phyloP scores from a whole-genome alignment of 2,797 vertebrate species.

The Acrossocheilus wenchowensis region DNA sequence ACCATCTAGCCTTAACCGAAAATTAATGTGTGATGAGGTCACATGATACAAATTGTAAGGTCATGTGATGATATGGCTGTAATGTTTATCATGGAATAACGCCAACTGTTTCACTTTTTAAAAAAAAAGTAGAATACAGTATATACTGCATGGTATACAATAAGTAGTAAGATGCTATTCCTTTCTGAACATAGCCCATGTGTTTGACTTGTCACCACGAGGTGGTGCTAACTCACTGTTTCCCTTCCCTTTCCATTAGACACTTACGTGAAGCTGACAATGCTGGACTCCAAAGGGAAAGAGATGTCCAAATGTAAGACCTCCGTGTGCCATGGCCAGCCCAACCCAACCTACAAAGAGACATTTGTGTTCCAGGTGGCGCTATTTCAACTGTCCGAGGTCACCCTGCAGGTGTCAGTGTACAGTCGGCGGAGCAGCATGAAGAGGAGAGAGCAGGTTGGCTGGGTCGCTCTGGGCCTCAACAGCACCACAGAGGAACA shows the following conservation, averaged over 20 bases:
- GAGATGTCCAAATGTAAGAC: conserved; percentile 98
- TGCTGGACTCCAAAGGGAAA: conserved; percentile 97
- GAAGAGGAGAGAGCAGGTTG: conserved; percentile 91
- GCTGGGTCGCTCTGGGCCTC: conserved; percentile 94
- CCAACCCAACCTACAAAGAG: conserved; percentile 95
- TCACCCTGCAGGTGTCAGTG: conserved; percentile 92
- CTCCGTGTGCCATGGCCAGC: conserved; percentile 91
- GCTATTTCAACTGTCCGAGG: conserved; percentile 96
- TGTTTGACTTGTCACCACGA: conserved; percentile 34
- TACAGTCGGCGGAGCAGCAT: conserved; percentile 92
- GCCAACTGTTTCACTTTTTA: too few relatives aligned
- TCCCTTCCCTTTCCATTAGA: conserved; percentile 76
- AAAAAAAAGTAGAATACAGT: not conserved
- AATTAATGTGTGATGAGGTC: not conserved
- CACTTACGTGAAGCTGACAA: conserved; percentile 94
- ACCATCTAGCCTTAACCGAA: not conserved
- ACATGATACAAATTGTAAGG: not conserved
- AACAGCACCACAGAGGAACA: conserved; percentile 96
- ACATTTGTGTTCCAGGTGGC: conserved; percentile 97
- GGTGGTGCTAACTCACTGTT: conserved; percentile 20
- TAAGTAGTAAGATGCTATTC: not conserved
- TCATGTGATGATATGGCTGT: not conserved
- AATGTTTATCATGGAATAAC: not conserved
- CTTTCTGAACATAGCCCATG: not conserved
- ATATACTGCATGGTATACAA: not conserved